A percentile compares a stretch with the other conserved stretches of the same genome.
Conservation (phyloP, 2,888 invertebrate species). For the Lasioglossum pauxillum region DNA sequence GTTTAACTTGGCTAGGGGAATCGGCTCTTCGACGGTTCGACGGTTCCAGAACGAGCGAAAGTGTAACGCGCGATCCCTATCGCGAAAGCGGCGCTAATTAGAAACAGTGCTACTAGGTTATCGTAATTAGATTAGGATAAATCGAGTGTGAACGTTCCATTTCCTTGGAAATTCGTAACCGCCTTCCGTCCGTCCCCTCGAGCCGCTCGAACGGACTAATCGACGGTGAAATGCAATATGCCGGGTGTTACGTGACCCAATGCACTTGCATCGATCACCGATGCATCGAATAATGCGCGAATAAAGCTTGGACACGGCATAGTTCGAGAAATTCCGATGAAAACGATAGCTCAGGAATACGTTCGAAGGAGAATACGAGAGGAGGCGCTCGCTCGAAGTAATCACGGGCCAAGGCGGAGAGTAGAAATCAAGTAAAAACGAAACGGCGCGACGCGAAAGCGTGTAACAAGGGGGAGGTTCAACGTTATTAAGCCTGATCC, state of each 20-base stretch:
- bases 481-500: neutral
- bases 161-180: neutral
- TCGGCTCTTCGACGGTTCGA: conserved; percentile 4
- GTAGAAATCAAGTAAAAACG: neutral
- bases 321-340: neutral
- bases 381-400: neutral
- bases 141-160: conserved; percentile 10
- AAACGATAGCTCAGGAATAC: neutral
- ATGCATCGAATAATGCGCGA: neutral
- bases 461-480: neutral
- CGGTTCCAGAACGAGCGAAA: conserved; percentile 50
- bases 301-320: neutral
- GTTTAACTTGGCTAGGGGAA: neutral
- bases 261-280: neutral
- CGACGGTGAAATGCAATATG: neutral
- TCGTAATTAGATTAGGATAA: conserved; percentile 43
- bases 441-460: neutral
- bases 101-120: conserved; percentile 42
- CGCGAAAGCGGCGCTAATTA: conserved; percentile 58
- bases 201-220: neutral
- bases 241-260: neutral
- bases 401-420: neutral
- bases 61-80: conserved; percentile 46
- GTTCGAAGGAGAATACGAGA: neutral
- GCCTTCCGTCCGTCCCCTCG: neutral